Percentiles rank a stretch among this genome's conserved stretches.
Conservation (phyloP, 2,797 vertebrate species). For the Semotilus atromaculatus region DNA sequence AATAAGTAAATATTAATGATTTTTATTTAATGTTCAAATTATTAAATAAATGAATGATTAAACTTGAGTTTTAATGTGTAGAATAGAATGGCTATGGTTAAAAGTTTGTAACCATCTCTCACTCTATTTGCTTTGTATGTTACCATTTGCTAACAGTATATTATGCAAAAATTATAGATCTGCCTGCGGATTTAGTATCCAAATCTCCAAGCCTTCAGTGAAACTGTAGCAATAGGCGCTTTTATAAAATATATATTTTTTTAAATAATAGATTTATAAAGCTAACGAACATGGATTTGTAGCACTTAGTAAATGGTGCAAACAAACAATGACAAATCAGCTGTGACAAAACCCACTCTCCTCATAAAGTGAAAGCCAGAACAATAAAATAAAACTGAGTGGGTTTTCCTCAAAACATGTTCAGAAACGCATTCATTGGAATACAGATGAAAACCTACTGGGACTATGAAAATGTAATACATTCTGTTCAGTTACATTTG, state of each 20-base stretch:
- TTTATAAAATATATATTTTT: background rate
- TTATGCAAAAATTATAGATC: slow-evolving; percentile 50
- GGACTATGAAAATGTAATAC: slow-evolving; percentile 51
- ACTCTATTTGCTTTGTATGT: slow-evolving; percentile 30
- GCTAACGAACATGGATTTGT: slow-evolving; percentile 18
- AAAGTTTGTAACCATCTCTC: slow-evolving; percentile 7
- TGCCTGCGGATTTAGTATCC: slow-evolving; percentile 9
- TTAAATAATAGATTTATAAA: background rate
- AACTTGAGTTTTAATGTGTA: background rate
- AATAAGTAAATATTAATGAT: background rate
- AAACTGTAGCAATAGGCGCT: background rate
- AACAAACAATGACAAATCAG: slow-evolving; percentile 11
- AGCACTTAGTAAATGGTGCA: background rate
- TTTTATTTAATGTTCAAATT: background rate
- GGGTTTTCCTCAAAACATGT: background rate
- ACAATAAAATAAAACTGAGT: slow-evolving; percentile 19
- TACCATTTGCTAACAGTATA: background rate
- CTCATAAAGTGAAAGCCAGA: slow-evolving; percentile 16
- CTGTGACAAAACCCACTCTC: slow-evolving; percentile 1
- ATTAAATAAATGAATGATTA: background rate
- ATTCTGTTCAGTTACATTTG: slow-evolving; percentile 45
- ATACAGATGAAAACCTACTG: slow-evolving; percentile 23
- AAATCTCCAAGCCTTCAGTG: background rate
- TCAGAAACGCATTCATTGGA: slow-evolving; percentile 1
- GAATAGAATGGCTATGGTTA: background rate